These are phyloP conservation scores for Tethya wilhelma DNA, from an alignment of 37 sponge, comb jelly and placozoan species.

Conservation along the genomic window DNA sequence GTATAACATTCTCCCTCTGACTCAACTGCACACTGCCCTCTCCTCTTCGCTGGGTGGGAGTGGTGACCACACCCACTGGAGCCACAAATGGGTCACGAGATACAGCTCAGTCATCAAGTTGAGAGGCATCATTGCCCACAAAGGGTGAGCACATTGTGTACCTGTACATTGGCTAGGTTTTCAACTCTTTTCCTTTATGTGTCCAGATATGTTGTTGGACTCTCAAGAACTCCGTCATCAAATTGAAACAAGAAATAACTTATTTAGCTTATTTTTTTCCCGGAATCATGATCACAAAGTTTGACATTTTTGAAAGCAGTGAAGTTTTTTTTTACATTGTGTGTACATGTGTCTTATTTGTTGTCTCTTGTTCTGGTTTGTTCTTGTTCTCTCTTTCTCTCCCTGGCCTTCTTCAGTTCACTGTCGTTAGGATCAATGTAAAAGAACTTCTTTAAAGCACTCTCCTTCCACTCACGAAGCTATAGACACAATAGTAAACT, in stretches of 20 bases:
- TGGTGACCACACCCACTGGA: slow-evolving; percentile 32
- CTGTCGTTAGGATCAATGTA: slow-evolving; percentile 16
- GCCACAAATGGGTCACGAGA: slow-evolving; percentile 31
- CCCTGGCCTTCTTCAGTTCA: background rate
- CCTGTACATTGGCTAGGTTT: background rate
- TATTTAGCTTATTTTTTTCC: too few species aligned
- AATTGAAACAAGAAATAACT: too few species aligned
- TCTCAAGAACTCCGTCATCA: too few species aligned
- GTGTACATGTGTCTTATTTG: background rate
- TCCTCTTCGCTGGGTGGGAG: background rate
- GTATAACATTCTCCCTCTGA: slow-evolving; percentile 33
- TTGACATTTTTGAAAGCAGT: background rate
- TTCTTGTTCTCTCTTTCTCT: background rate
- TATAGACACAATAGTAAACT: background rate
- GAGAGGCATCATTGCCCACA: slow-evolving; percentile 66
- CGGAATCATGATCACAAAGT: background rate
- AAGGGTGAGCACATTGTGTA: slow-evolving; percentile 25
- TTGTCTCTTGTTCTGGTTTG: background rate
- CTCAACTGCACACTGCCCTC: slow-evolving; percentile 19
- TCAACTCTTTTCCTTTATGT: too few species aligned
- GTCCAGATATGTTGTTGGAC: background rate
- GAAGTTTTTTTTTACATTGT: background rate
- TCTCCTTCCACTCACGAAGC: slow-evolving; percentile 5
- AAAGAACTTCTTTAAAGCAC: slow-evolving; percentile 10
- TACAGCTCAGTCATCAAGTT: slow-evolving; percentile 46